Evolutionary conservation across 1,140 invertebrate species (phyloP), one percentile per base, ranked within the genome.

Genomic region (Drosophila parvula): DNA sequence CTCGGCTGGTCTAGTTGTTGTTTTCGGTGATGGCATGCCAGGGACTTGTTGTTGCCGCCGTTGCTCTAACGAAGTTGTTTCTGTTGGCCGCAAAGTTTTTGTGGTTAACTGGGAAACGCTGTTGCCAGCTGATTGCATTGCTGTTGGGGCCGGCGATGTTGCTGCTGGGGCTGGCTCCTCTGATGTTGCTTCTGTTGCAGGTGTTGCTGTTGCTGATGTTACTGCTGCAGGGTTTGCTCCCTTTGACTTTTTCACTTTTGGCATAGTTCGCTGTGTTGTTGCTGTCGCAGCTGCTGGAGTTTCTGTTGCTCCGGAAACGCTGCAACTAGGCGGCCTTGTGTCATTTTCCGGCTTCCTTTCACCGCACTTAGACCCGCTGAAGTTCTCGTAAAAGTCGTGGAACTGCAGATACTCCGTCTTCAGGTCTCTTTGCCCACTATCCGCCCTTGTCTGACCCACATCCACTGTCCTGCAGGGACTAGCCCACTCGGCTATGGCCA

Each of bases 401-500:
- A 74, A 75, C 51, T 89, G 81, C 51, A 79, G 56, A 62, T 74
- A 91, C 28, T 90, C 77, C 7, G 45, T 36, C 61, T 84, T 91
- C 12, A 91, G 64, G 60, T 91, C 75, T 43, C 80, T 80, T 51
- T 38, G 45, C 9, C 30, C 22, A 43, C 30, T 10, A 0, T 45
- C 55, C 12, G 41, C 47, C 22, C 63, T 48, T 14, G 75, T 36
- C 38, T 74, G 78, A 45, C 75, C 70, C 60, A 81, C 28, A 34
- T 90, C 86, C 2, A 65, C 58, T 18, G 69, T 63, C 9, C 89
- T 79, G 57, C 91, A 92, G 0, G 91, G 88, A 70, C 85, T 92
- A 3, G 91, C 91, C 91, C 91, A 92, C 53, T 92, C 91, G 67
- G 91, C 91, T 48, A 92, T 91, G 51, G 67, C 79, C 50, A 92